A percentile compares a stretch with the other conserved stretches of the same genome.
phyloP scores from a whole-genome alignment of 2,797 vertebrate genomes.

The Sebastes kiyomatsui region DNA sequence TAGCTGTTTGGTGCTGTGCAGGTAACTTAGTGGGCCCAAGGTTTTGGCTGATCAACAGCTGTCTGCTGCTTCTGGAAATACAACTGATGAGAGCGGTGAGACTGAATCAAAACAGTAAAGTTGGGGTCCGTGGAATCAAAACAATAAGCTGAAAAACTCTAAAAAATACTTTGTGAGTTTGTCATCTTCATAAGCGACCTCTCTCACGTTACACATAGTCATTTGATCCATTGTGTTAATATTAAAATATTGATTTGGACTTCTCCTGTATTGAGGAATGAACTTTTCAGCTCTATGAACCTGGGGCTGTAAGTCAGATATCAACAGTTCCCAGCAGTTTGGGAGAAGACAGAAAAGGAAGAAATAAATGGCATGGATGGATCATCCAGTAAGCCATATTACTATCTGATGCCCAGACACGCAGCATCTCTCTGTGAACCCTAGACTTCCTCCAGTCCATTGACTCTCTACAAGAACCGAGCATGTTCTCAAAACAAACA shows the following conservation, averaged over 20 bases:
- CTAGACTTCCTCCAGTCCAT: constrained; percentile 64
- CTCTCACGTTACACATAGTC: neutral
- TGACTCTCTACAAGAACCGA: constrained; percentile 62
- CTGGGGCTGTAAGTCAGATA: neutral
- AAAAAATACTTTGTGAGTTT: neutral
- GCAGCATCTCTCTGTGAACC: constrained; percentile 61
- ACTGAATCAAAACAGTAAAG: neutral
- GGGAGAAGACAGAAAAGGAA: neutral
- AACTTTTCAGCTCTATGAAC: neutral
- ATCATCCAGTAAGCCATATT: constrained; percentile 11
- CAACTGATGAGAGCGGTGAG: neutral
- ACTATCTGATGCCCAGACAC: constrained; percentile 23
- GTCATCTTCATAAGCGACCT: neutral
- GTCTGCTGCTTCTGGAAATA: neutral
- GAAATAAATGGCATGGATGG: neutral
- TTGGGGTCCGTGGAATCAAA: neutral
- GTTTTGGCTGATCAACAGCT: neutral
- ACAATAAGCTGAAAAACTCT: neutral
- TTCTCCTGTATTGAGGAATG: neutral
- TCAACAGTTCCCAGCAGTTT: neutral
- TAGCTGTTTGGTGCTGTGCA: neutral
- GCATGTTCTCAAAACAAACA: constrained; percentile 78
- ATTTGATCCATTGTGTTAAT: neutral
- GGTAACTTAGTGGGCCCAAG: neutral
- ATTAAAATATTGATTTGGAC: neutral